A percentile compares a stretch with the other conserved stretches of the same genome.
phyloP scores from a whole-genome alignment of 2,797 vertebrate species.

The Pagetopsis macropterus region DNA sequence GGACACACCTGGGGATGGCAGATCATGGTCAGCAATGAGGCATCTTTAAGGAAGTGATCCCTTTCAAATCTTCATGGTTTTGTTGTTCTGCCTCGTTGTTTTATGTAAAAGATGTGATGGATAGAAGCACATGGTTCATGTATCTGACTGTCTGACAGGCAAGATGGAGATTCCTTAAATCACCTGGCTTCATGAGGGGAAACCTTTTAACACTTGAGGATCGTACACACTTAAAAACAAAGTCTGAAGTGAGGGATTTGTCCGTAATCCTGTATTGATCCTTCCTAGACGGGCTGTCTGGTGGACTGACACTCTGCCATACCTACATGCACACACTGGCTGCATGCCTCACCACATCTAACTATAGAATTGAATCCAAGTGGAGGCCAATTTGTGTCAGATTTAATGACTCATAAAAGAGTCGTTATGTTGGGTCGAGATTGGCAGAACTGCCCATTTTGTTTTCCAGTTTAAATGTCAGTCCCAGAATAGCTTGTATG shows the following conservation, averaged over 20 bases:
- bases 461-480: slow-evolving; percentile 53
- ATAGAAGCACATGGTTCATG: slow-evolving; percentile 8
- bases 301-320: slow-evolving; percentile 51
- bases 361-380: slow-evolving; percentile 59
- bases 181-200: slow-evolving; percentile 30
- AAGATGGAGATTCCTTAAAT: slow-evolving; percentile 33
- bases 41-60: slow-evolving; percentile 11
- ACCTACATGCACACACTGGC: slow-evolving; percentile 58
- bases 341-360: slow-evolving; percentile 61
- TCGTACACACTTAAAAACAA: slow-evolving; percentile 52
- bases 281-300: slow-evolving; percentile 67
- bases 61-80: slow-evolving; percentile 17
- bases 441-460: slow-evolving; percentile 44
- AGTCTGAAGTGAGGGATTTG: slow-evolving; percentile 66
- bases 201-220: slow-evolving; percentile 52
- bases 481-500: slow-evolving; percentile 33
- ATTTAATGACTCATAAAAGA: slow-evolving; percentile 50
- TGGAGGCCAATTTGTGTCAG: slow-evolving; percentile 45
- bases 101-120: slow-evolving; percentile 15
- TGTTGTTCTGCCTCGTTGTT: slow-evolving; percentile 16
- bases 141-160: slow-evolving; percentile 11
- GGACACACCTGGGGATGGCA: slow-evolving; percentile 51
- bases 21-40: slow-evolving; percentile 18
- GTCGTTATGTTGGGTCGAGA: slow-evolving; percentile 31
- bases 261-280: slow-evolving; percentile 70